A percentile compares a stretch with the other conserved stretches of the same genome.
Evolutionary conservation across 2,113 vertebrate genomes (phyloP).

Genomic region (Calonectris borealis): DNA sequence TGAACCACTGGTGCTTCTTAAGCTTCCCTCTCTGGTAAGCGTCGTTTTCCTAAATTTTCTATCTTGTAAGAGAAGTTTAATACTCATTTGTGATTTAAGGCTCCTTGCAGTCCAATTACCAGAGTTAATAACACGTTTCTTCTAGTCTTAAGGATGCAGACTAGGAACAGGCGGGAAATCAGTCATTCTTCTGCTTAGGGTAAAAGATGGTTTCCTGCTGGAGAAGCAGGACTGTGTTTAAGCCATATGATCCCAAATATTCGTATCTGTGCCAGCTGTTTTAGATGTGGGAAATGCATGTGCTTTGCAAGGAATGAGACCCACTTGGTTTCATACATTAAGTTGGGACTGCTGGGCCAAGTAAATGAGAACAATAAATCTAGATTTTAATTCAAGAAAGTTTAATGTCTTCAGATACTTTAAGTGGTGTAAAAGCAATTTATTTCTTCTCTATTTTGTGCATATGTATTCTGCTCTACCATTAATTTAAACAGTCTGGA

Average conservation of each 20-base stretch:
- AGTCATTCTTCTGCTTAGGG: background rate
- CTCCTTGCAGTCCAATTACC: background rate
- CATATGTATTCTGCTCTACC: background rate
- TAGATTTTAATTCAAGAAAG: constrained; percentile 9
- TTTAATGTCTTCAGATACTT: constrained; percentile 30
- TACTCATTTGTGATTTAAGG: background rate
- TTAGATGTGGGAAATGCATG: constrained; percentile 55
- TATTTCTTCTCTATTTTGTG: constrained; percentile 16
- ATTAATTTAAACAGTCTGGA: constrained; percentile 65
- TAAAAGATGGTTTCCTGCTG: constrained; percentile 58
- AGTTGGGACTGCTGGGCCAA: background rate
- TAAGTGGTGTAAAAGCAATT: constrained; percentile 13
- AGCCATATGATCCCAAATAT: constrained; percentile 40
- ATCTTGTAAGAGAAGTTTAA: background rate
- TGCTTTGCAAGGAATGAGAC: constrained; percentile 47
- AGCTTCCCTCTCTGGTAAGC: background rate
- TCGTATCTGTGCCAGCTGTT: constrained; percentile 41
- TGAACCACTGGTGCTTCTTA: background rate
- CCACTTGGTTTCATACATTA: constrained; percentile 1
- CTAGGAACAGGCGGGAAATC: background rate
- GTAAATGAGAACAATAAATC: constrained; percentile 29
- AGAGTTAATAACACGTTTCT: background rate
- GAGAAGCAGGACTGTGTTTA: constrained; percentile 14
- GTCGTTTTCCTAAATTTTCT: background rate
- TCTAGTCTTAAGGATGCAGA: background rate